These are phyloP conservation scores for Cheirogaleus medius DNA, from an alignment of 2,113 vertebrate species.

Conservation along the genomic window DNA sequence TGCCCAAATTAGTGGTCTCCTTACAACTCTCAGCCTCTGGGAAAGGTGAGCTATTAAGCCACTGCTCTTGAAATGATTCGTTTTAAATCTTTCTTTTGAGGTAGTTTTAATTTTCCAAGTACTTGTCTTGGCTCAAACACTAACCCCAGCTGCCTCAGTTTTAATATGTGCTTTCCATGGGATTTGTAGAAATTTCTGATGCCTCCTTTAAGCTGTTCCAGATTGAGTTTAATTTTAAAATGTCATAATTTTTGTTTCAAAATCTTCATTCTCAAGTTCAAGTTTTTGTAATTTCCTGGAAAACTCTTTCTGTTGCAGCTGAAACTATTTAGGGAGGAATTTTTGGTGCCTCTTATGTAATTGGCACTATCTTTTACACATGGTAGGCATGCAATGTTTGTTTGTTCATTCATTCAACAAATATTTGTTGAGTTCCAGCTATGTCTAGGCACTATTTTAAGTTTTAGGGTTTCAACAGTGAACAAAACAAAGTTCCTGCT, in stretches of 20 bases:
- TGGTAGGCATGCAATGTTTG: neutral
- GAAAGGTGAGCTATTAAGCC: neutral
- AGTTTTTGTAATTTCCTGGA: neutral
- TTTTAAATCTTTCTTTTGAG: constrained; percentile 5
- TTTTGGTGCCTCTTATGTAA: neutral
- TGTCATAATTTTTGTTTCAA: neutral
- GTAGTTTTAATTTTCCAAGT: constrained; percentile 33
- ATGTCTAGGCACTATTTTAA: neutral
- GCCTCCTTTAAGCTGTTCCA: neutral
- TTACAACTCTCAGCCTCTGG: neutral
- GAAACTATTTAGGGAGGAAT: neutral
- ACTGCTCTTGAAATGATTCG: neutral
- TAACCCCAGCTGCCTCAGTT: constrained; percentile 12
- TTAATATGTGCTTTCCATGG: constrained; percentile 33
- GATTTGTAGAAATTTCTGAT: constrained; percentile 23
- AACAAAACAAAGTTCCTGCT: neutral
- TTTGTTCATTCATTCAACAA: neutral
- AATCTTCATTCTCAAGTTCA: neutral
- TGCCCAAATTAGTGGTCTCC: neutral
- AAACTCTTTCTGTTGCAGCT: neutral
- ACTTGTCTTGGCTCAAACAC: neutral
- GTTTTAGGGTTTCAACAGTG: neutral
- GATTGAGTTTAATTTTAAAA: constrained; percentile 4
- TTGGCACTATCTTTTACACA: neutral
- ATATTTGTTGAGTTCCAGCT: neutral